phyloP scores from a whole-genome alignment of 2,797 vertebrate species.

The Ibycter americanus region DNA sequence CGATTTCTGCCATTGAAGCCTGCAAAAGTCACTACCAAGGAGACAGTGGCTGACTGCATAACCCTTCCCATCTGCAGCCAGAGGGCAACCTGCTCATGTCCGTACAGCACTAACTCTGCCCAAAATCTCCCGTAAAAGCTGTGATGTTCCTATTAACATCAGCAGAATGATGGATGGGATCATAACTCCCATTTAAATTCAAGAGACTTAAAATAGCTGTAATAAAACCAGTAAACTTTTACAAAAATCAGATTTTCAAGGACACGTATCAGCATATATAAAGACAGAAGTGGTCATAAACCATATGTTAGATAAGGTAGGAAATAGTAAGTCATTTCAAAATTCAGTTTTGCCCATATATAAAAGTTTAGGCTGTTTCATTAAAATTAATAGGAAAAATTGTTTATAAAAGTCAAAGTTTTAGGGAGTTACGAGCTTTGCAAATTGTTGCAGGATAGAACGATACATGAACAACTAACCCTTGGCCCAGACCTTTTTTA shows the following conservation, averaged over 20 bases:
- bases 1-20: neutral
- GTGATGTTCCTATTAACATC: neutral
- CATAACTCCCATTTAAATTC: slow-evolving; percentile 25
- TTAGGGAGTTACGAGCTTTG: neutral
- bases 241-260: slow-evolving; percentile 27
- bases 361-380: neutral
- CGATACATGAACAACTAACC: rapidly evolving
- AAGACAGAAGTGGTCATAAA: neutral
- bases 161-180: neutral
- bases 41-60: neutral
- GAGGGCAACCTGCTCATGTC: neutral
- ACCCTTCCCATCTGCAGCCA: neutral
- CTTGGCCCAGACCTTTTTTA: neutral
- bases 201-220: slow-evolving; percentile 19
- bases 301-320: neutral
- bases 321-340: neutral
- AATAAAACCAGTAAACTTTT: slow-evolving; percentile 44
- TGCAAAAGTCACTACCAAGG: neutral
- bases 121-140: neutral
- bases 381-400: neutral
- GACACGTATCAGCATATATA: neutral
- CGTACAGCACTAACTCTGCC: neutral
- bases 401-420: neutral
- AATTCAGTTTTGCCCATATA: neutral
- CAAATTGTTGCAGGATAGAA: neutral